Conservation (phyloP, 2,113 vertebrate species). For the Stigmatopora argus region DNA sequence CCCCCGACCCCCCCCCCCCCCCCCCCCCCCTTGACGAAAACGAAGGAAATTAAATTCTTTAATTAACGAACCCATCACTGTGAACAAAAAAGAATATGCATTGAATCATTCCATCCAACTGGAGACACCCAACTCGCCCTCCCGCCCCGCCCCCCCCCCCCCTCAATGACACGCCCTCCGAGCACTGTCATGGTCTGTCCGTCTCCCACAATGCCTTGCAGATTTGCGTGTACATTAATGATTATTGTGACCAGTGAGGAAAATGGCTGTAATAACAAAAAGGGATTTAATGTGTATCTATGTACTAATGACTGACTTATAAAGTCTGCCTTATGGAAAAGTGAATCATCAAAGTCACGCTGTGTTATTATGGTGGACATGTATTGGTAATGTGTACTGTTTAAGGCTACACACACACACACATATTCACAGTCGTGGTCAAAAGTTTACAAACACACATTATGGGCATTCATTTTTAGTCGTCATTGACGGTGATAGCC, state of each 20-base stretch:
- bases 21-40: slow-evolving; percentile 31
- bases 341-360: slow-evolving; percentile 42
- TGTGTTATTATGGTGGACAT: slow-evolving; percentile 39
- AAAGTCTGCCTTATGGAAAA: slow-evolving; percentile 66
- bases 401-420: slow-evolving; percentile 37
- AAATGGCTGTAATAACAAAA: slow-evolving; percentile 41
- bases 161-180: slow-evolving; percentile 16
- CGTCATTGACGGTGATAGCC: no score
- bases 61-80: slow-evolving; percentile 80
- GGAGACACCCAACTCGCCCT: slow-evolving; percentile 1
- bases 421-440: slow-evolving; percentile 10
- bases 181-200: slow-evolving; percentile 16
- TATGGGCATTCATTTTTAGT: background rate
- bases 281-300: slow-evolving; percentile 49
- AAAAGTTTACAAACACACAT: slow-evolving; percentile 2
- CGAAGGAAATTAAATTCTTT: slow-evolving; percentile 68
- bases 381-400: slow-evolving; percentile 55
- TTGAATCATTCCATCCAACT: slow-evolving; percentile 71
- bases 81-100: slow-evolving; percentile 78
- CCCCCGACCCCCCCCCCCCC: slow-evolving; percentile 3
- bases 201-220: slow-evolving; percentile 55
- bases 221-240: slow-evolving; percentile 52
- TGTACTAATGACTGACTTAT: slow-evolving; percentile 59
- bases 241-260: slow-evolving; percentile 49
- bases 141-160: background rate